phyloP scores from a whole-genome alignment of 2,113 vertebrate genomes.

The Ailuropoda melanoleuca region DNA sequence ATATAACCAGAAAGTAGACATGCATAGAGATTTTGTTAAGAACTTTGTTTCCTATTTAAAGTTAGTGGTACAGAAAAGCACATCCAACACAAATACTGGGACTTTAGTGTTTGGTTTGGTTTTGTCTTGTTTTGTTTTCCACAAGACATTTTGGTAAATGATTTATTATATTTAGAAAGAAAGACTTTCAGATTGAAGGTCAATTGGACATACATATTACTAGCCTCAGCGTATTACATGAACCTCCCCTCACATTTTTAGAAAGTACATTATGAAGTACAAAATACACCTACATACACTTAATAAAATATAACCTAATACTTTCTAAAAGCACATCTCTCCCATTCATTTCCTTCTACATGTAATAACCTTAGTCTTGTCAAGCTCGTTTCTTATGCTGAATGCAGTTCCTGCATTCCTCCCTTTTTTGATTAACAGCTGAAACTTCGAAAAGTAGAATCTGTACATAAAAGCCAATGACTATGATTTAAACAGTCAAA shows the following conservation, averaged over 20 bases:
- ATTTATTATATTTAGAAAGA: not conserved
- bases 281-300: not conserved
- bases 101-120: not conserved
- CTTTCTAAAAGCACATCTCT: not conserved
- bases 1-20: not conserved
- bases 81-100: not conserved
- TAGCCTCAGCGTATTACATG: not conserved
- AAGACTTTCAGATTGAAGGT: not conserved
- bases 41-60: not conserved
- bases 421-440: not conserved
- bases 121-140: not conserved
- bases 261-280: not conserved
- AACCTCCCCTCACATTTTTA: not conserved
- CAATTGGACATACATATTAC: not conserved
- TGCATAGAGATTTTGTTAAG: not conserved
- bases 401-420: not conserved
- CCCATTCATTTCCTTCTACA: not conserved
- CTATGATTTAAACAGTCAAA: not conserved
- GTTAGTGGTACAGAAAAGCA: not conserved
- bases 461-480: not conserved
- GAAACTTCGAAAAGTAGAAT: constrained; percentile 7
- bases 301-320: not conserved
- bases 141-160: not conserved
- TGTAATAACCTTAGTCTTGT: not conserved
- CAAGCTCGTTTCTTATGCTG: not conserved